These are phyloP conservation scores for Cheiracanthium punctorium DNA, from an alignment of 2,888 invertebrate species.

Conservation along the genomic window DNA sequence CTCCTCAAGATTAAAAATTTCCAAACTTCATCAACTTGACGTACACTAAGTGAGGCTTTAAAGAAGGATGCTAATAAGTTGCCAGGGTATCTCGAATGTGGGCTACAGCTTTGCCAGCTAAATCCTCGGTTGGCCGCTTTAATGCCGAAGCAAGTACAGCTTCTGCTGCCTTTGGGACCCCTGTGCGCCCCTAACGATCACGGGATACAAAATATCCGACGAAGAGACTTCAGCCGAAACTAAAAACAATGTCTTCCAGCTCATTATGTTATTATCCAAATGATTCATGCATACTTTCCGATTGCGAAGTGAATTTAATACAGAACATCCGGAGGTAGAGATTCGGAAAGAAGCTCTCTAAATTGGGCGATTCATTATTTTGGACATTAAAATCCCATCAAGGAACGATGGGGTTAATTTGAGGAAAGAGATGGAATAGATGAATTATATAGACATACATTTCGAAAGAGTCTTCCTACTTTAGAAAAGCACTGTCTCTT, in stretches of 20 bases:
- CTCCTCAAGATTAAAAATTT: slow-evolving; percentile 62
- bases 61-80: slow-evolving; percentile 66
- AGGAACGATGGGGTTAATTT: slow-evolving; percentile 10
- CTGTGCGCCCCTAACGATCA: slow-evolving; percentile 50
- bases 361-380: slow-evolving; percentile 17
- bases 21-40: slow-evolving; percentile 65
- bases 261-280: slow-evolving; percentile 35
- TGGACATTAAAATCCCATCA: slow-evolving; percentile 15
- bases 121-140: slow-evolving; percentile 62
- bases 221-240: slow-evolving; percentile 26
- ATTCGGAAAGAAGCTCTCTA: neutral
- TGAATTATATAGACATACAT: neutral
- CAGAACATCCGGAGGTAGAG: neutral
- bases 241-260: slow-evolving; percentile 50
- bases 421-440: neutral
- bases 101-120: slow-evolving; percentile 52
- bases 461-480: neutral
- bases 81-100: slow-evolving; percentile 37
- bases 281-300: slow-evolving; percentile 5
- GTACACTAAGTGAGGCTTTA: slow-evolving; percentile 62
- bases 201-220: slow-evolving; percentile 36
- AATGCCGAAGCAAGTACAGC: slow-evolving; percentile 57
- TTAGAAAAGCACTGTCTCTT: neutral
- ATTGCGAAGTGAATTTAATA: neutral
- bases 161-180: neutral